Evolutionary conservation across 1,140 invertebrate species (phyloP).

Genomic region (Coptotermes formosanus): DNA sequence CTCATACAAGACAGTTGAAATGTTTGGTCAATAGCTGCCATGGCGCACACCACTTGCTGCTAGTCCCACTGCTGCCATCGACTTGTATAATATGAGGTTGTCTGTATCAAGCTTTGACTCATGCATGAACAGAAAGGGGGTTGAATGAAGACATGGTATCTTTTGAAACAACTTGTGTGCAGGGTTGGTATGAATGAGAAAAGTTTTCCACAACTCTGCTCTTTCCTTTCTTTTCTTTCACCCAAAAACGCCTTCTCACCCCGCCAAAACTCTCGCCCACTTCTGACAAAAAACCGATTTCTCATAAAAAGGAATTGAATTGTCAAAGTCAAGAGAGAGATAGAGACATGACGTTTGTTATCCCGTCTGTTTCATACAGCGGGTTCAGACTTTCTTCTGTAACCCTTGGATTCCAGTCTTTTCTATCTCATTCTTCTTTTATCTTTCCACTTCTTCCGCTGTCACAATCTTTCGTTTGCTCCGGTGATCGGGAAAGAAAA

Average conservation of each 20-base stretch:
- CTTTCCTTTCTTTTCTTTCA: slow-evolving; percentile 3
- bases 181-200: slow-evolving; percentile 6
- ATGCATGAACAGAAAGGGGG: not conserved
- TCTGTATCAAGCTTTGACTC: not conserved
- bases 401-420: slow-evolving; percentile 1
- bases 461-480: slow-evolving; percentile 15
- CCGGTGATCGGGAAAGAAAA: not conserved
- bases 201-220: slow-evolving; percentile 11
- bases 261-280: not conserved
- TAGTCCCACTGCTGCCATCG: not conserved
- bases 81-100: not conserved
- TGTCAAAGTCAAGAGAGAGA: slow-evolving; percentile 12
- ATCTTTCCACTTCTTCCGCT: slow-evolving; percentile 15
- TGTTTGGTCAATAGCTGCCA: not conserved
- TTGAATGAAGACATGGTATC: slow-evolving; percentile 6
- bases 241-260: not conserved
- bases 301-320: slow-evolving; percentile 17
- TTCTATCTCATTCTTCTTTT: not conserved
- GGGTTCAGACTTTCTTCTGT: not conserved
- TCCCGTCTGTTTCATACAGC: not conserved
- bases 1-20: not conserved
- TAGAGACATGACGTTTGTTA: not conserved
- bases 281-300: slow-evolving; percentile 2
- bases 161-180: slow-evolving; percentile 5
- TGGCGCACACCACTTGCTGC: not conserved